A percentile compares a stretch with the other conserved stretches of the same genome.
Evolutionary conservation across 2,113 vertebrate genomes (phyloP).

Genomic region (Aplodontia rufa): DNA sequence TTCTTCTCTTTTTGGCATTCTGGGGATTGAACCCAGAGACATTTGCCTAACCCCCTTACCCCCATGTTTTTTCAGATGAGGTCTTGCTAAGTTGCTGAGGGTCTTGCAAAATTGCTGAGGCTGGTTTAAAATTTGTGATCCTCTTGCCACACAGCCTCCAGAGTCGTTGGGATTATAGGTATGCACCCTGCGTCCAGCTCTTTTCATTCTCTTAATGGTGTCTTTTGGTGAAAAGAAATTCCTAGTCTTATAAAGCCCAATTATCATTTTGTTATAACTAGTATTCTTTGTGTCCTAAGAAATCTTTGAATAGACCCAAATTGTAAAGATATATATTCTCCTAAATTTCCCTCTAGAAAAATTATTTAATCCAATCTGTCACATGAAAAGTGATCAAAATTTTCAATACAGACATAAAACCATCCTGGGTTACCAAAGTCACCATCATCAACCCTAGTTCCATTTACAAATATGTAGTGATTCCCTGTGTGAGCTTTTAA

Average conservation of each 20-base stretch:
- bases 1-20: no score
- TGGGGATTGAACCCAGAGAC: no score
- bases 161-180: no score
- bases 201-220: background rate
- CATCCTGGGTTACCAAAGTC: background rate
- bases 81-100: no score
- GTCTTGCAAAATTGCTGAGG: no score
- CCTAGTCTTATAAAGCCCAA: background rate
- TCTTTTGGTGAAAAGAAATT: background rate
- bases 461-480: background rate
- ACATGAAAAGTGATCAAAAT: background rate
- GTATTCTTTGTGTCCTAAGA: background rate
- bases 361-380: background rate
- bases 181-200: no score
- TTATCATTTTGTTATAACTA: background rate
- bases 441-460: background rate
- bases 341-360: background rate
- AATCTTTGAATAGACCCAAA: background rate
- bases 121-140: no score
- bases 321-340: background rate
- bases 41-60: no score
- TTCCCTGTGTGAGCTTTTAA: background rate
- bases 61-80: no score
- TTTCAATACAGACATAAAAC: background rate
- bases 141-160: no score